Evolutionary conservation across 2,113 vertebrate genomes (phyloP).

Genomic region (Ceyx melanurus): DNA sequence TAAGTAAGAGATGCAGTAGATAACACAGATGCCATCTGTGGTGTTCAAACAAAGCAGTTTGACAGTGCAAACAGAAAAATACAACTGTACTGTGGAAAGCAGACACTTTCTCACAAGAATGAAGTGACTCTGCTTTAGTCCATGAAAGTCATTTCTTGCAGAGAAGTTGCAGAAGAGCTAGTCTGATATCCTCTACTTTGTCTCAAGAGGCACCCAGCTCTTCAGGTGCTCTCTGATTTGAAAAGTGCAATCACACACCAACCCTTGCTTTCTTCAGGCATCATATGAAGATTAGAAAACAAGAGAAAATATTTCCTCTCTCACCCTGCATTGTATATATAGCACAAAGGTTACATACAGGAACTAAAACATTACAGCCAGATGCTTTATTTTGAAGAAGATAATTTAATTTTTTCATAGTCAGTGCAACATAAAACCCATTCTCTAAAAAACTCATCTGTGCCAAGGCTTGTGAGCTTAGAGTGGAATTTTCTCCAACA

Average conservation of each 20-base stretch:
- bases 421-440: neutral
- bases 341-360: neutral
- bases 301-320: neutral
- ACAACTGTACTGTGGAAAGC: neutral
- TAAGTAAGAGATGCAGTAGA: neutral
- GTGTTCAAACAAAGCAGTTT: neutral
- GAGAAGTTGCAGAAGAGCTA: neutral
- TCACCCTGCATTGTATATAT: accelerated
- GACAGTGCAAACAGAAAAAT: neutral
- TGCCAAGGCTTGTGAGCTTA: neutral
- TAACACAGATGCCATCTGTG: neutral
- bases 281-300: neutral
- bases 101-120: neutral
- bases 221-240: constrained; percentile 14
- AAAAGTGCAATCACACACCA: neutral
- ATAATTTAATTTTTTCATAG: neutral
- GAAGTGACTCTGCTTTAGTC: neutral
- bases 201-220: constrained; percentile 3
- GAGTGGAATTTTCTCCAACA: neutral
- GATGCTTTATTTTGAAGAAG: constrained; percentile 3
- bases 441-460: neutral
- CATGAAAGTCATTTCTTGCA: neutral
- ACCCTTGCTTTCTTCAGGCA: neutral
- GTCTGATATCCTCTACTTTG: neutral
- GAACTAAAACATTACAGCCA: neutral